Evolutionary conservation across 1,140 invertebrate species (phyloP), one percentile per base, ranked within the genome.

Genomic region (Leptoteleia sp.): DNA sequence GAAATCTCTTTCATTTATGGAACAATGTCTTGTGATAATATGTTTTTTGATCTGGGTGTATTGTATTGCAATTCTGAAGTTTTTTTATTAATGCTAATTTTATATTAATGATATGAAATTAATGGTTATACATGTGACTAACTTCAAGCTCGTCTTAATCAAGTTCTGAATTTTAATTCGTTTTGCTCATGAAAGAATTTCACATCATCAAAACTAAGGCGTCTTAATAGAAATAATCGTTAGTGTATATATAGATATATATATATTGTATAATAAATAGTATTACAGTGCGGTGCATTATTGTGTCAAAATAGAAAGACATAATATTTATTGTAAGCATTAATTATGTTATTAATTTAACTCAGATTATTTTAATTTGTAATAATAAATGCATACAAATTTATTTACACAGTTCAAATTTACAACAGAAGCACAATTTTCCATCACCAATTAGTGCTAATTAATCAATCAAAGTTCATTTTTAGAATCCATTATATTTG

Each of bases 141-240:
- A 73, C 70, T 73, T 73, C 70, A 64, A 50, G 33, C 40, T 0
- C 5, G 12, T 47, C 43, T 50, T 27, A 7, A 16, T 62, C 16
- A 2, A 11, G 38, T 25, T 42, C 11, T 52, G 40, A 48, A 52
- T 54, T 54, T 72, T 55, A 54, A 61, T 71, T 71, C 45, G 17
- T 29, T 29, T 19, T 35, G 31, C 19, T 37, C 31, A 47, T 62
- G 55, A 72, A 72, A 72, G 68, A 40, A 47, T 47, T 72, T 72
- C 57, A 38, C 31, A 48, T 62, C 57, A 62, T 38, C 47, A 72
- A 72, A 71, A 71, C 55, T 61, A 71, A 54, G 57, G 5, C 40
- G 12, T 25, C 6, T 25, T 6, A 3, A 25, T 3, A 25, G 22
- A 25, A 25, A 6, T 25, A 25, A 3, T 25, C 6, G n/a, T n/a